Base-by-base conservation (phyloP, 2,113 vertebrate species). In the Elephas maximus region DNA sequence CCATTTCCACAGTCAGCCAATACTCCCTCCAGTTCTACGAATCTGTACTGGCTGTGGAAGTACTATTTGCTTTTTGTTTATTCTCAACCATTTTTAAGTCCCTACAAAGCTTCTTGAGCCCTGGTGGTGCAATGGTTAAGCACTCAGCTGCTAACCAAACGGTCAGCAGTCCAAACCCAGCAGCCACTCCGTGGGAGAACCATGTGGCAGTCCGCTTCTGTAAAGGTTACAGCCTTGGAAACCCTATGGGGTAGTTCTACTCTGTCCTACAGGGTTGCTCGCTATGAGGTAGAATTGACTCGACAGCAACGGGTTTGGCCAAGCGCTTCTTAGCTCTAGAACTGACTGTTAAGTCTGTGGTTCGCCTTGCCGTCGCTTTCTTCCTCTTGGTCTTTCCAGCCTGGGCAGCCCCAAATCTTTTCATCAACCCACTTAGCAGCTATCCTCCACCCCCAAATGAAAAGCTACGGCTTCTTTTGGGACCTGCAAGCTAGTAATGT, bases 341-440 rank as follows among this genome's bases (percentile, higher is more conserved):
- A 28, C 24, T 65, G 63, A 24, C 63, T 30, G 14, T 17, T 33
- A 18, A 71, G n/a, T 76, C 63, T 5, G 2, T 2, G 20, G 62
- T 9, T 76, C 0, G 0, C 63, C 51, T 76, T 1, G 0, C 69
- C 5, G 0, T 5, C 37, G 65, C 44, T 65, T 28, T 45, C 76
- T 45, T 8, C 24, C 11, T 23, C 78, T 41, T 6, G 5, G n/a
- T 37, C 21, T 3, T 1, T 23, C 30, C 65, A 91, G 57, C 14
- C 57, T 2, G 0, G 45, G 18, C 18, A 12, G 65, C 63, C 69
- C 26, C n/a, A 8, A 30, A 33, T 28, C 33, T 73, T 78, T 62
- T 44, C 10, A 5, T n/a, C 51, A 5, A 9, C n/a, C 78, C 20
- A 41, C 48, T 15, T 7, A 60, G 6, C 37, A 48, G 82, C 14